Evolutionary conservation across 2,113 vertebrate species (phyloP), one percentile per base, ranked within the genome.

Genomic region (Bujurquina vittata): DNA sequence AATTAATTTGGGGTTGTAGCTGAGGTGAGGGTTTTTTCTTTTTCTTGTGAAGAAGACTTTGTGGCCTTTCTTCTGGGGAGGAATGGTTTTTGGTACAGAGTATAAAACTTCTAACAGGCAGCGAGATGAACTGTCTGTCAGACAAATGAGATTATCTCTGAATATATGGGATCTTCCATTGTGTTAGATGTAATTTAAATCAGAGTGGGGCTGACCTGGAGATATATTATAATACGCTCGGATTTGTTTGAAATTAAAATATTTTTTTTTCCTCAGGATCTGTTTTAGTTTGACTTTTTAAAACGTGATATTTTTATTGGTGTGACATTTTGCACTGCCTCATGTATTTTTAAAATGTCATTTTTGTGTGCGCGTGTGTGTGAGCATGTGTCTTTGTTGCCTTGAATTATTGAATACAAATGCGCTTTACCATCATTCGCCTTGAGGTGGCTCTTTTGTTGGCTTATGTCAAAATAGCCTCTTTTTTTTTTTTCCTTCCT

Each of bases 261-360:
- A 79, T 85, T 62, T 93, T 81, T 85, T 62, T 93, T 91, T 92
- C 89, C 94, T 96, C 95, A 96, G 96, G 96, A 95, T 95, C 74
- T 92, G 72, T 86, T 91, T 89, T 86, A 61, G 74, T 84, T 94
- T 92, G 83, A 82, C 76, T 92, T 91, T 87, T 89, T 89, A 80
- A 89, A 91, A 90, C 54, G 75, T 91, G 83, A 87, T 89, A 83
- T 95, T 93, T 26, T 94, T 93, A 89, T 91, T 94, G 88, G 95
- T 95, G 94, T 93, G 91, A 94, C 90, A 87, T 93, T 94, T 94
- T 94, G 94, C 94, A 95, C 94, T 95, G 94, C 92, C 88, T 95
- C 84, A 29, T 94, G 86, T 91, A 83, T 91, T 93, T 26, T 92
- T 67, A 74, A 89, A 84, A 58, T 92, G 83, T 92, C 26, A 1